phyloP scores from a whole-genome alignment of 2,113 vertebrate genomes.

The Rhadina sibilatrix region DNA sequence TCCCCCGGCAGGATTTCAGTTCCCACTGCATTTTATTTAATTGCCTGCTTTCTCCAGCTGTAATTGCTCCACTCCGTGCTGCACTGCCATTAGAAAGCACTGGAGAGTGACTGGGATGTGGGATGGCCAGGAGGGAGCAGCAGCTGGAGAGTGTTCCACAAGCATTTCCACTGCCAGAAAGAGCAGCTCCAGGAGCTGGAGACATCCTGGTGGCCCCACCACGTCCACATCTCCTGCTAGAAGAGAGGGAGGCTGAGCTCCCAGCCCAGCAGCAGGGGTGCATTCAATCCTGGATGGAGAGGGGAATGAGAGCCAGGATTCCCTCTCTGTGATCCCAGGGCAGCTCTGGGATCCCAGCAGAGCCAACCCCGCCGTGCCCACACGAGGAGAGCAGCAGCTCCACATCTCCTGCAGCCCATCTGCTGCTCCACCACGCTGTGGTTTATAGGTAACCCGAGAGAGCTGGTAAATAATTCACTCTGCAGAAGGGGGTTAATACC shows the following conservation, averaged over 20 bases:
- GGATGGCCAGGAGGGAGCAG: neutral
- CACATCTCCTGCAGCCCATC: neutral
- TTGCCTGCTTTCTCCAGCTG: neutral
- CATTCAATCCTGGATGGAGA: neutral
- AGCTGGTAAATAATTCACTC: conserved; percentile 63
- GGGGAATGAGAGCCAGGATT: neutral
- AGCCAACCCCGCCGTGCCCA: rapidly evolving
- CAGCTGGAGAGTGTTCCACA: neutral
- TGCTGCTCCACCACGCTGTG: neutral
- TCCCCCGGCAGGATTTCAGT: too few relatives aligned
- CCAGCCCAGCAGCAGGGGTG: neutral
- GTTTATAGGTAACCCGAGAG: neutral
- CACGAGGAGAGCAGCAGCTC: neutral
- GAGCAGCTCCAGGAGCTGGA: neutral
- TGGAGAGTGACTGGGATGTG: neutral
- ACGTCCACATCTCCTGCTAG: neutral
- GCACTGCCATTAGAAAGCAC: neutral
- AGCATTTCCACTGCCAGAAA: neutral
- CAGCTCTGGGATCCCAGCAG: neutral
- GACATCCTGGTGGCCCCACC: rapidly evolving
- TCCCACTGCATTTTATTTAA: neutral
- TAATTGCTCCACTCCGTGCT: neutral
- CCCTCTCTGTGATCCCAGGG: neutral
- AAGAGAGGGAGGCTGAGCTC: neutral
- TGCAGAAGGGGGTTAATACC: conserved; percentile 33